phyloP scores from a whole-genome alignment of 1,140 invertebrate species.

The Nasonia giraulti region DNA sequence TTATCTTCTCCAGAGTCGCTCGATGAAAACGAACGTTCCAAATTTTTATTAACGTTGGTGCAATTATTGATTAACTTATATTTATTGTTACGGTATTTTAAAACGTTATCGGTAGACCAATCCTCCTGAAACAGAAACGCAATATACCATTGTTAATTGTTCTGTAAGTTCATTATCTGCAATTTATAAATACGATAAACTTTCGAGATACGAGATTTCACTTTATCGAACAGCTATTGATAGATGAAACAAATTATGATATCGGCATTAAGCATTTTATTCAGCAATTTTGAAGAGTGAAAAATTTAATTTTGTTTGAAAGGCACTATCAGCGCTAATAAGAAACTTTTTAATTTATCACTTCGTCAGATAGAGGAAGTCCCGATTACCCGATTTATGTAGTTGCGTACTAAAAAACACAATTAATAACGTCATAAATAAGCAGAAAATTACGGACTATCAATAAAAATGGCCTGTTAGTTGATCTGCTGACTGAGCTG shows the following conservation, averaged over 20 bases:
- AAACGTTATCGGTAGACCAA: constrained; percentile 67
- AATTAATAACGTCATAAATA: neutral
- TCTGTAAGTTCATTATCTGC: neutral
- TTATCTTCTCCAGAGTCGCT: constrained; percentile 70
- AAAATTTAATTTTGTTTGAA: neutral
- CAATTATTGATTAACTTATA: constrained; percentile 64
- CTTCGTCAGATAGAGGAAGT: constrained; percentile 4
- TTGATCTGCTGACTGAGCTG: neutral
- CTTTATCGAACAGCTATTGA: neutral
- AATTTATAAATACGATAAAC: neutral
- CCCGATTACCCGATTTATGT: neutral
- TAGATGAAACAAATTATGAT: no score
- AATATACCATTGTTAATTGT: neutral
- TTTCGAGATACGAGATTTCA: no score
- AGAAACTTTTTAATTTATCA: constrained; percentile 18
- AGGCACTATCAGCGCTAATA: neutral
- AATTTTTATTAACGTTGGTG: constrained; percentile 65
- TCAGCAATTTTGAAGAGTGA: neutral
- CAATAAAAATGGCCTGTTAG: neutral
- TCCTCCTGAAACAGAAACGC: constrained; percentile 64
- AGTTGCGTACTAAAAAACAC: neutral
- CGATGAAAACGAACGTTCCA: constrained; percentile 64
- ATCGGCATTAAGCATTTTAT: neutral
- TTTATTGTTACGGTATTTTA: constrained; percentile 69
- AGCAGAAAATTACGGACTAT: constrained; percentile 8